Evolutionary conservation across 2,888 invertebrate species (phyloP).

Genomic region (Eristalis tenax): DNA sequence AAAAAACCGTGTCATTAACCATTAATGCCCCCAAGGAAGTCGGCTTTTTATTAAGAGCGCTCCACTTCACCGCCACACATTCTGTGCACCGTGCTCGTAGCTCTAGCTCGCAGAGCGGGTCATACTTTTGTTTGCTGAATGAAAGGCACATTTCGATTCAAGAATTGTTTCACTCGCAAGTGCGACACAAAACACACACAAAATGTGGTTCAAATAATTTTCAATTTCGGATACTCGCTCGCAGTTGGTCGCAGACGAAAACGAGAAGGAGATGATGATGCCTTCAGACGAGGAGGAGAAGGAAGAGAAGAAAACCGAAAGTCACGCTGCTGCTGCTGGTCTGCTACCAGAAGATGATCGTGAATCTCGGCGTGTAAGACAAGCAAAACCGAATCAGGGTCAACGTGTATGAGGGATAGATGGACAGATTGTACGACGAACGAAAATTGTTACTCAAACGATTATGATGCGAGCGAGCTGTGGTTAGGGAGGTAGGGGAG

Average conservation of each 20-base stretch:
- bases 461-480: not conserved
- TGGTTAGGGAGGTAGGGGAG: not conserved
- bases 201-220: constrained; percentile 39
- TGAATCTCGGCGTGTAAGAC: constrained; percentile 34
- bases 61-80: constrained; percentile 54
- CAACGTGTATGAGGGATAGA: constrained; percentile 19
- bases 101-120: not conserved
- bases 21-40: constrained; percentile 67
- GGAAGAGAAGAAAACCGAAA: constrained; percentile 42
- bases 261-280: not conserved
- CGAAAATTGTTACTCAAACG: constrained; percentile 31
- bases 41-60: constrained; percentile 50
- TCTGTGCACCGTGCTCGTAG: not conserved
- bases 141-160: constrained; percentile 57
- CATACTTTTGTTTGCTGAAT: constrained; percentile 8
- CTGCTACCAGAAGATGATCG: constrained; percentile 37
- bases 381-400: constrained; percentile 48
- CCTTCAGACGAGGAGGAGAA: not conserved
- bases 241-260: not conserved
- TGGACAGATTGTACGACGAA: constrained; percentile 15
- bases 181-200: not conserved
- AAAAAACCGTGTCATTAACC: constrained; percentile 61
- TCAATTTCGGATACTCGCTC: constrained; percentile 2
- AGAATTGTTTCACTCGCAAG: constrained; percentile 11
- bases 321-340: constrained; percentile 25